A percentile compares a stretch with the other conserved stretches of the same genome.
Evolutionary conservation across 1,140 invertebrate genomes (phyloP).

Genomic region (Brachionus rubens): DNA sequence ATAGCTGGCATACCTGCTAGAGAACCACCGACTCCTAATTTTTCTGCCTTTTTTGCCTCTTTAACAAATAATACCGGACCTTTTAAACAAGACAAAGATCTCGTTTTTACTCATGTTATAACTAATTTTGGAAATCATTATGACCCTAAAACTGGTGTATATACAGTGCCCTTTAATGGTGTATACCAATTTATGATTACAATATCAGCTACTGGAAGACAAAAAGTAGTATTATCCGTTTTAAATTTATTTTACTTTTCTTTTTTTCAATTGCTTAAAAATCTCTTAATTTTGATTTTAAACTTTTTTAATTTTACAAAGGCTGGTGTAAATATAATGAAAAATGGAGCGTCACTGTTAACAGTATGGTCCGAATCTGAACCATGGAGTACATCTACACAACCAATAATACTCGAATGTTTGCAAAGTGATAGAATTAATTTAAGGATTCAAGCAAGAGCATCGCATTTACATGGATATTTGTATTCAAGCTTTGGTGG

Average conservation of each 20-base stretch:
- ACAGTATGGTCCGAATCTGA: conserved; percentile 41
- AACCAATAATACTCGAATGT: neutral
- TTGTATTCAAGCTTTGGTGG: conserved; percentile 39
- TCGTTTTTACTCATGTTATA: conserved; percentile 10
- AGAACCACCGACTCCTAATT: conserved; percentile 19
- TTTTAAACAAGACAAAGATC: conserved; percentile 16
- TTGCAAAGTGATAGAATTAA: conserved; percentile 9
- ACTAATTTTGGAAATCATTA: conserved; percentile 45
- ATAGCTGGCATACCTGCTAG: conserved; percentile 38
- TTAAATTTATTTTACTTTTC: neutral
- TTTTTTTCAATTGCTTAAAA: too few relatives aligned
- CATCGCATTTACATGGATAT: conserved; percentile 44
- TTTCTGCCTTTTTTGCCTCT: conserved; percentile 42
- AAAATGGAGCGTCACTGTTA: conserved; percentile 14
- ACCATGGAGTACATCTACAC: conserved; percentile 42
- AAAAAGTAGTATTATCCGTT: neutral
- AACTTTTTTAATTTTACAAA: neutral
- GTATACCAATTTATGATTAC: conserved; percentile 37
- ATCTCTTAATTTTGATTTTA: too few relatives aligned
- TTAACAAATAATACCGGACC: conserved; percentile 39
- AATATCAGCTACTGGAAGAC: conserved; percentile 27
- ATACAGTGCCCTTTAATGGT: conserved; percentile 18
- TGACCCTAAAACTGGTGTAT: conserved; percentile 15
- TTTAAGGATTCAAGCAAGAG: conserved; percentile 14
- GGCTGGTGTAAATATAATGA: conserved; percentile 43